A percentile compares a stretch with the other conserved stretches of the same genome.
Conservation (phyloP, 2,113 vertebrate genomes). For the Pygoscelis antarcticus region DNA sequence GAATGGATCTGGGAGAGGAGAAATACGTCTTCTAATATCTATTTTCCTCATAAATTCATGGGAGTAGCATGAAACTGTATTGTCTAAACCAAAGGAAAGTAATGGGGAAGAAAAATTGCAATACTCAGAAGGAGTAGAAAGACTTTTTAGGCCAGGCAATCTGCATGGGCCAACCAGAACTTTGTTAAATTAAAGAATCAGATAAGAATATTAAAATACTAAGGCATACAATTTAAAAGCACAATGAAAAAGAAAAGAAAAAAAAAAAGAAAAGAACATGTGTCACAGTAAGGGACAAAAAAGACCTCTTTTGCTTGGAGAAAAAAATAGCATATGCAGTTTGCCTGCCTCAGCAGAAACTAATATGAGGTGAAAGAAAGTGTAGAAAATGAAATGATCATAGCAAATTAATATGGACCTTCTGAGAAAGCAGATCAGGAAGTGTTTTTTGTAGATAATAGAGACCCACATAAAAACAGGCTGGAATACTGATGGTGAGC, state of each 20-base stretch:
- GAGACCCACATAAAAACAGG: background rate
- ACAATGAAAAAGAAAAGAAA: background rate
- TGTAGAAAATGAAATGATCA: conserved; percentile 49
- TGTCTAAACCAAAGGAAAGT: background rate
- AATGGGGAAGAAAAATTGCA: background rate
- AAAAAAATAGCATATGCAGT: conserved; percentile 1
- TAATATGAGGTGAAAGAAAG: conserved; percentile 35
- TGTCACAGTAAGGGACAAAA: conserved; percentile 29
- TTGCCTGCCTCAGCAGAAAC: conserved; percentile 54
- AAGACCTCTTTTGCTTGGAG: conserved; percentile 29
- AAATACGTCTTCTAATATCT: background rate
- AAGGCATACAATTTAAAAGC: background rate
- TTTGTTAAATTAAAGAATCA: conserved; percentile 29
- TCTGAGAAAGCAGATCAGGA: conserved; percentile 42
- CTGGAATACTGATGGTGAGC: conserved; percentile 4
- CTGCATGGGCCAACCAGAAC: background rate
- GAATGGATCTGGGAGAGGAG: background rate
- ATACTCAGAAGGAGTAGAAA: background rate
- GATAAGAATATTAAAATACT: conserved; percentile 27
- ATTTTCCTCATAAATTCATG: background rate
- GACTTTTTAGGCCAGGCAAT: background rate
- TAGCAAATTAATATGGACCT: conserved; percentile 57
- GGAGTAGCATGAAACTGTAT: background rate
- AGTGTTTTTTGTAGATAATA: conserved; percentile 47
- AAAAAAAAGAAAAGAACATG: background rate